Evolutionary conservation across 1,140 invertebrate genomes (phyloP).

Genomic region (Oncopodura yosiiana): DNA sequence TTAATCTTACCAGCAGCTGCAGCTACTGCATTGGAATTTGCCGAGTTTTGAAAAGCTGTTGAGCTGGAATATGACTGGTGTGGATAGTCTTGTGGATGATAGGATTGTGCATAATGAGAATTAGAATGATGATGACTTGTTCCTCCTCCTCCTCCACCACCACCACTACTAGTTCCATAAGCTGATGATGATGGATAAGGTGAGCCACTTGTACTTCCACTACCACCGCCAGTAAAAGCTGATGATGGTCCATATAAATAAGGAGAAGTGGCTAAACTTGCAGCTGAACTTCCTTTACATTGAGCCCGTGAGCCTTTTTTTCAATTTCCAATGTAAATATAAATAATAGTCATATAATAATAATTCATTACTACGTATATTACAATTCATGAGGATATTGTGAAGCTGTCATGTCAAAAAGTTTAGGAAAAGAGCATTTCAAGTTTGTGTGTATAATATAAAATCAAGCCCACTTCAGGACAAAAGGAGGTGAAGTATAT

Average conservation of each 20-base stretch:
- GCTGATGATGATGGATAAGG: slow-evolving; percentile 6
- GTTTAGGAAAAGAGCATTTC: too few relatives aligned
- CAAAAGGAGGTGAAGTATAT: too few relatives aligned
- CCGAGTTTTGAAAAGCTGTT: slow-evolving; percentile 30
- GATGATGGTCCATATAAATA: slow-evolving; percentile 25
- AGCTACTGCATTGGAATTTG: slow-evolving; percentile 16
- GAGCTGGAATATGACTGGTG: slow-evolving; percentile 21
- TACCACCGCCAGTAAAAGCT: slow-evolving; percentile 14
- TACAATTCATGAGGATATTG: too few relatives aligned
- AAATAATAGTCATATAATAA: too few relatives aligned
- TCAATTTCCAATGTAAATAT: too few relatives aligned
- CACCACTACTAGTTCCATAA: slow-evolving; percentile 3
- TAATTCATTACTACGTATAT: too few relatives aligned
- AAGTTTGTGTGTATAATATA: too few relatives aligned
- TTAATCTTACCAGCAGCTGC: slow-evolving; percentile 2
- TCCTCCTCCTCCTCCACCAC: background rate
- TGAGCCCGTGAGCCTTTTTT: slow-evolving; percentile 17
- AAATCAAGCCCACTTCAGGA: too few relatives aligned
- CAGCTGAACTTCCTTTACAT: slow-evolving; percentile 20
- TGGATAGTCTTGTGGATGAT: slow-evolving; percentile 24
- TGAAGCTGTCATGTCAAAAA: too few relatives aligned
- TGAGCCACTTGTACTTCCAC: background rate
- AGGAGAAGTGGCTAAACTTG: slow-evolving; percentile 16
- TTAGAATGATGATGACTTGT: slow-evolving; percentile 1
- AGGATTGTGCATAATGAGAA: slow-evolving; percentile 15